Conservation (phyloP, 1,140 invertebrate species). For the Protaetia brevitarsis region DNA sequence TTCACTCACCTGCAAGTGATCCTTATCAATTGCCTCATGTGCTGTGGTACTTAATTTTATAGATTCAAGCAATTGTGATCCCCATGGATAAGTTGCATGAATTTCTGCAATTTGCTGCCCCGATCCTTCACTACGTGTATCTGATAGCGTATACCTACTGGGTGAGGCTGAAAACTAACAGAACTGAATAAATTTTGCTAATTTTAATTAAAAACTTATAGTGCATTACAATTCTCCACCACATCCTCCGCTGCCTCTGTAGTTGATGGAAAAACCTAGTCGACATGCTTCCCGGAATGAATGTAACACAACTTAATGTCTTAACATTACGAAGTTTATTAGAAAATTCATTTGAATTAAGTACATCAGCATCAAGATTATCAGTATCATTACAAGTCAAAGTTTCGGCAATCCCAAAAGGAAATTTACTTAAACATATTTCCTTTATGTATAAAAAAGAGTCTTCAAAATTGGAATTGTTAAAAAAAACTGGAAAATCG, state of each 20-base stretch:
- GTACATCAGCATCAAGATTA: not conserved
- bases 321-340: slow-evolving; percentile 33
- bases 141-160: slow-evolving; percentile 58
- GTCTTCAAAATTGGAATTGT: slow-evolving; percentile 36
- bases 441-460: slow-evolving; percentile 46
- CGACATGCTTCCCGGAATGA: slow-evolving; percentile 46
- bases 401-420: slow-evolving; percentile 55
- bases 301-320: slow-evolving; percentile 39
- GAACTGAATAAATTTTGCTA: not conserved
- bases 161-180: slow-evolving; percentile 63
- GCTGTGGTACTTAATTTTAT: slow-evolving; percentile 30
- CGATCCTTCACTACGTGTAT: slow-evolving; percentile 50
- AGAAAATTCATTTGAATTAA: not conserved
- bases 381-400: slow-evolving; percentile 42
- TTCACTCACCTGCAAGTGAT: slow-evolving; percentile 25
- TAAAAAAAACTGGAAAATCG: slow-evolving; percentile 53
- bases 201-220: not conserved
- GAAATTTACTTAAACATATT: slow-evolving; percentile 44
- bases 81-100: slow-evolving; percentile 53
- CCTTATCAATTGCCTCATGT: slow-evolving; percentile 4
- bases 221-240: slow-evolving; percentile 70
- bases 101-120: slow-evolving; percentile 51
- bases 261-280: slow-evolving; percentile 64
- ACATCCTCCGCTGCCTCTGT: slow-evolving; percentile 72
- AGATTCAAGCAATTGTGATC: slow-evolving; percentile 46